Evolutionary conservation across 2,888 invertebrate species (phyloP), one percentile per base, ranked within the genome.

Genomic region (Hololepta plana): DNA sequence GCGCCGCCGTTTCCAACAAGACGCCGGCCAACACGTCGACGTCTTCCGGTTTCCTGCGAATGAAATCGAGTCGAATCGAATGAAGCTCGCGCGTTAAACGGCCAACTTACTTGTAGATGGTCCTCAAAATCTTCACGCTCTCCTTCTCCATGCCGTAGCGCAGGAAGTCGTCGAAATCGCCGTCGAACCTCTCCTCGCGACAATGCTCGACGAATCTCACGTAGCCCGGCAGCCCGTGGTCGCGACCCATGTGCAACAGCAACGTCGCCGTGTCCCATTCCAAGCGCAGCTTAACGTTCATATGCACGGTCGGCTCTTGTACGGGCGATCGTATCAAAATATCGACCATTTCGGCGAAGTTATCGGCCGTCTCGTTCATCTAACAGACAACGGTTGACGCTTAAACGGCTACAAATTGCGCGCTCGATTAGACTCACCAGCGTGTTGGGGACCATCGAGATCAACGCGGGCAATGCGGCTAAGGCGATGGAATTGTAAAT

Each of bases 21-120:
- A 80, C 85, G 15, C 82, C 91, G 3, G 80, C 67, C 41, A 90
- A 64, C 8, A 91, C 58, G 46, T 93, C 91, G 10, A 91, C 64
- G 41, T 91, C 85, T 38, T 75, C 72, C 2, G 74, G 60, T 28
- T 59, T 62, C 30, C 70, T 67, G 38, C 34, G 58, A 45, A 29
- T 29, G 29, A 25, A 25, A 24, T 24, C 25, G 24, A 30, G 24
- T 24, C 27, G 24, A 31, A 31, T 28, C 24, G 24, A 24, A 31
- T 31, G 23, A n/a, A n/a, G n/a, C 28, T 24, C 14, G 14, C 25
- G 26, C 26, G 23, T 26, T n/a, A n/a, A n/a, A n/a, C n/a, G n/a
- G n/a, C n/a, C n/a, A n/a, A 34, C 51, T 49, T 45, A 73, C 71
- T 60, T 67, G 47, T 79, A 80, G 50, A 79, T 62, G 40, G 67